These are phyloP conservation scores for Baccha elongata DNA, from an alignment of 2,888 invertebrate genomes.

Conservation along the genomic window DNA sequence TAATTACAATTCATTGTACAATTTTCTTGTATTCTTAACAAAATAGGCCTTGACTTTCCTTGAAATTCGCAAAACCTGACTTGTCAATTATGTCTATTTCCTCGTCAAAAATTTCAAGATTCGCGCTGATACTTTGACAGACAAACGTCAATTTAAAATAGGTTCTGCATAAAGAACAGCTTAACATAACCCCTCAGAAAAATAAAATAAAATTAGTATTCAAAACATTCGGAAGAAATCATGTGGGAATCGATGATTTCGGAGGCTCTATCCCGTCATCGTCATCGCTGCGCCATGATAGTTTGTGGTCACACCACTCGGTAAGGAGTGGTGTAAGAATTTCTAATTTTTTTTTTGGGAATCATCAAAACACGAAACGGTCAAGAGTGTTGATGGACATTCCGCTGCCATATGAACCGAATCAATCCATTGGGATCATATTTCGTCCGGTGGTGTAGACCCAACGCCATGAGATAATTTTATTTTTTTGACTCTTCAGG, in stretches of 20 bases:
- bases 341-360: constrained; percentile 61
- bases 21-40: constrained; percentile 1
- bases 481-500: constrained; percentile 27
- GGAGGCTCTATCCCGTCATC: constrained; percentile 47
- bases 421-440: constrained; percentile 69
- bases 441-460: constrained; percentile 47
- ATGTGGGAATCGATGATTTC: constrained; percentile 69
- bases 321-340: constrained; percentile 50
- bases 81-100: too few relatives aligned
- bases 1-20: constrained; percentile 62
- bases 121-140: constrained; percentile 55
- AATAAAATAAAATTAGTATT: constrained; percentile 57
- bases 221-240: constrained; percentile 54
- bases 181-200: background rate
- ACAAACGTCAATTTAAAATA: constrained; percentile 67
- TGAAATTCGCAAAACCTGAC: constrained; percentile 46
- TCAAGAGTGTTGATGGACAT: constrained; percentile 62
- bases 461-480: constrained; percentile 29
- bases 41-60: constrained; percentile 22
- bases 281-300: constrained; percentile 22
- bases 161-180: constrained; percentile 48
- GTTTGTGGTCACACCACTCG: constrained; percentile 21
- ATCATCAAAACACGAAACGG: constrained; percentile 54
- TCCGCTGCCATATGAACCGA: constrained; percentile 66
- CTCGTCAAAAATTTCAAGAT: constrained; percentile 53